phyloP scores from a whole-genome alignment of 1,140 invertebrate genomes.

The Olivierus martensii region DNA sequence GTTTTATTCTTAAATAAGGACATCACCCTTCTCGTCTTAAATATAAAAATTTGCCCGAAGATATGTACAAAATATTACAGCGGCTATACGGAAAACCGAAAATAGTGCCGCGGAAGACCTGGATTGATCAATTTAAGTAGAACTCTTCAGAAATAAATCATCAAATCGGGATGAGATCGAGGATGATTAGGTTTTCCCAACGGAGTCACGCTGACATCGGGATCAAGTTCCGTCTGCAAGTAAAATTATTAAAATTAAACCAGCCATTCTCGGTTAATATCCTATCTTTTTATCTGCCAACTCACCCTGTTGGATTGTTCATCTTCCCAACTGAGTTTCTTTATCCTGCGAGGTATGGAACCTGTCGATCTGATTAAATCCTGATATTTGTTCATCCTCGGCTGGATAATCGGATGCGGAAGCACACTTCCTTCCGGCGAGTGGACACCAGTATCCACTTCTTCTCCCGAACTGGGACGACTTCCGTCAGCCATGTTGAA shows the following conservation, averaged over 20 bases:
- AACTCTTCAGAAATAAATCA: too few species aligned
- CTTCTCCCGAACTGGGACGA: not conserved
- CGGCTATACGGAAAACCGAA: too few species aligned
- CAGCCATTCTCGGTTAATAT: too few species aligned
- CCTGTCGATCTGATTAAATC: slow-evolving; percentile 31
- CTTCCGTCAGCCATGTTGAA: slow-evolving; percentile 18
- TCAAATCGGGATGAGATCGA: too few species aligned
- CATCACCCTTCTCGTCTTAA: too few species aligned
- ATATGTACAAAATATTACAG: too few species aligned
- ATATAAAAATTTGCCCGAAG: too few species aligned
- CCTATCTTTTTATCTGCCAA: too few species aligned
- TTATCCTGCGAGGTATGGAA: slow-evolving; percentile 46
- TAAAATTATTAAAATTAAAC: too few species aligned
- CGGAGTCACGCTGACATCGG: slow-evolving; percentile 39
- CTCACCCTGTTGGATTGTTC: slow-evolving; percentile 28
- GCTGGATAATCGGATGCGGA: not conserved
- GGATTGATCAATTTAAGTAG: too few species aligned
- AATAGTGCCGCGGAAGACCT: too few species aligned
- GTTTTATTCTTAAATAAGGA: too few species aligned
- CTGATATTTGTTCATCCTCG: slow-evolving; percentile 15
- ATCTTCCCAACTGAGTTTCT: slow-evolving; percentile 59
- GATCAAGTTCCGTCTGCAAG: slow-evolving; percentile 38
- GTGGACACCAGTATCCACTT: not conserved
- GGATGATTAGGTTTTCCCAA: slow-evolving; percentile 23
- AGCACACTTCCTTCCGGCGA: not conserved